Conservation (phyloP, 1,140 invertebrate genomes). For the Rhizoglyphus robini region DNA sequence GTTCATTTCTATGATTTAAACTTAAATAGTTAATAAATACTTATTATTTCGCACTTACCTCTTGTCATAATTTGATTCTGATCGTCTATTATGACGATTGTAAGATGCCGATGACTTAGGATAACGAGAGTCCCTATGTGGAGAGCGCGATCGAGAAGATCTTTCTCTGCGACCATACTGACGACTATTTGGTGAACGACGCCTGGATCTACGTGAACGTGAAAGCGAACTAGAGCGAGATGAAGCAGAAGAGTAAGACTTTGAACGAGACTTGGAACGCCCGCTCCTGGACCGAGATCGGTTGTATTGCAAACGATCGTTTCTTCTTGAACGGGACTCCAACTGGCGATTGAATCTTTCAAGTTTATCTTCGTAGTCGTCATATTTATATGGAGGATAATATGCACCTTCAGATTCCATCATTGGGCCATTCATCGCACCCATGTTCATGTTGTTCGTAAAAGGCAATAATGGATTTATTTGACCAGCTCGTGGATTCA, state of each 20-base stretch:
- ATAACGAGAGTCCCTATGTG: not conserved
- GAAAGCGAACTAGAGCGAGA: not conserved
- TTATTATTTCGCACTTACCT: too few relatives aligned
- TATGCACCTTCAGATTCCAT: not conserved
- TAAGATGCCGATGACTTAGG: not conserved
- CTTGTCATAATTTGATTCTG: not conserved
- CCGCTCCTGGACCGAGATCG: not conserved
- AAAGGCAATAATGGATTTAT: not conserved
- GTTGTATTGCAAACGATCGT: not conserved
- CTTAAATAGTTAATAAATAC: too few relatives aligned
- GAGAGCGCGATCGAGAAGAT: not conserved
- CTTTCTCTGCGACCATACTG: not conserved
- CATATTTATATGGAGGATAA: slow-evolving; percentile 27
- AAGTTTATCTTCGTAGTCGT: slow-evolving; percentile 12
- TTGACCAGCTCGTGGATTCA: not conserved
- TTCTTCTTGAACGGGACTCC: not conserved
- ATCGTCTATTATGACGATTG: not conserved
- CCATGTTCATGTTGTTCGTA: not conserved
- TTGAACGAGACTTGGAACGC: not conserved
- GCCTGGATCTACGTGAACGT: not conserved
- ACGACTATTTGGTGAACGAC: not conserved
- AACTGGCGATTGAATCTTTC: slow-evolving; percentile 2
- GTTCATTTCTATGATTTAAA: too few relatives aligned
- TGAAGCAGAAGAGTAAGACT: not conserved
- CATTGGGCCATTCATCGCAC: not conserved